phyloP scores from a whole-genome alignment of 2,797 vertebrate genomes.

The Propithecus perrieri region DNA sequence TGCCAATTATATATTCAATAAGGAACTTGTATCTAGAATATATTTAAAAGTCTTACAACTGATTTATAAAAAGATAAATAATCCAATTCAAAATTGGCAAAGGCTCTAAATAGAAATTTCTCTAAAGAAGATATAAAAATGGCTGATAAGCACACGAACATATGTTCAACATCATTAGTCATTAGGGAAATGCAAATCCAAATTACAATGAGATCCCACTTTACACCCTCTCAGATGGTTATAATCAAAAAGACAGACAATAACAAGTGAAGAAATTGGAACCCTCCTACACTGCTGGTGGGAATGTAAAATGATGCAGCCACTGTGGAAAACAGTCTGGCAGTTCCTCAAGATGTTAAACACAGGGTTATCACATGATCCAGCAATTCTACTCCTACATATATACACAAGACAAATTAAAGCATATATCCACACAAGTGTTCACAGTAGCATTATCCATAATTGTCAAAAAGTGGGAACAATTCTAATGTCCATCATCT shows the following conservation, averaged over 20 bases:
- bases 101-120: conserved; percentile 51
- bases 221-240: not conserved
- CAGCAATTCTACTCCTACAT: not conserved
- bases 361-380: not conserved
- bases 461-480: not conserved
- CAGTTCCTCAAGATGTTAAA: not conserved
- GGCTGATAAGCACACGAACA: conserved; percentile 31
- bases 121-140: conserved; percentile 59
- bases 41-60: conserved; percentile 40
- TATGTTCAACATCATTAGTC: conserved; percentile 51
- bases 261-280: conserved; percentile 18
- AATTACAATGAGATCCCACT: conserved; percentile 47
- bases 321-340: conserved; percentile 5
- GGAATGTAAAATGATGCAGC: not conserved
- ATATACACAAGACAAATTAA: not conserved
- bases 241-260: conserved; percentile 43
- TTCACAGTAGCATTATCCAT: not conserved
- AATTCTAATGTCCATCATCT: not conserved
- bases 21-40: conserved; percentile 46
- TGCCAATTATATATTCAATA: conserved; percentile 47
- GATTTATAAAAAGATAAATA: conserved; percentile 58
- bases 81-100: conserved; percentile 40
- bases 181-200: conserved; percentile 55
- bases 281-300: not conserved
- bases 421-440: not conserved